These are phyloP conservation scores for Nylanderia fulva DNA, from an alignment of 1,140 invertebrate species.

Conservation along the genomic window DNA sequence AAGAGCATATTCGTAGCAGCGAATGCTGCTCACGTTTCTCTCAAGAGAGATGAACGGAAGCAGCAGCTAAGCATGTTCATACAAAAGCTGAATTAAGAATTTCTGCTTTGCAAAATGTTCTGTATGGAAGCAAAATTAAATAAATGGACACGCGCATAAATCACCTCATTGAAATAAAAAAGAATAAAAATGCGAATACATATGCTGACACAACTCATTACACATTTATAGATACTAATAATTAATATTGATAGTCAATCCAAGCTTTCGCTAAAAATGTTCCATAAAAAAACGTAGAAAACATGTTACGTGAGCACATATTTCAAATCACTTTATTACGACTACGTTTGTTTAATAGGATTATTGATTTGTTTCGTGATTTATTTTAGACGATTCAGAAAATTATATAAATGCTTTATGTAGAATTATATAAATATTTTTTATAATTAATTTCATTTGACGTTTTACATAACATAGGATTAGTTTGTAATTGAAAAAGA, in stretches of 20 bases:
- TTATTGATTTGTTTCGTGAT: not conserved
- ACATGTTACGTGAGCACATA: not conserved
- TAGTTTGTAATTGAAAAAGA: not conserved
- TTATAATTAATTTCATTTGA: not conserved
- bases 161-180: not conserved
- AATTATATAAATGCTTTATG: not conserved
- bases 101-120: not conserved
- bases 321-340: not conserved
- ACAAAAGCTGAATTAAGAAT: constrained; percentile 35
- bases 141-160: not conserved
- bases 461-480: not conserved
- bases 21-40: not conserved
- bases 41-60: constrained; percentile 7
- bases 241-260: not conserved
- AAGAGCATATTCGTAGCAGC: not conserved
- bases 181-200: not conserved
- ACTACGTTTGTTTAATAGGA: not conserved
- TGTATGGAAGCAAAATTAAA: not conserved
- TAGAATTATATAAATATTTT: constrained; percentile 7
- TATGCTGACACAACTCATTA: too few relatives aligned
- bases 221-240: not conserved
- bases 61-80: not conserved
- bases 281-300: not conserved
- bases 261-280: not conserved
- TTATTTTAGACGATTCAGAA: too few relatives aligned